phyloP scores from a whole-genome alignment of 2,888 invertebrate genomes.

The Dendrolimus houi region DNA sequence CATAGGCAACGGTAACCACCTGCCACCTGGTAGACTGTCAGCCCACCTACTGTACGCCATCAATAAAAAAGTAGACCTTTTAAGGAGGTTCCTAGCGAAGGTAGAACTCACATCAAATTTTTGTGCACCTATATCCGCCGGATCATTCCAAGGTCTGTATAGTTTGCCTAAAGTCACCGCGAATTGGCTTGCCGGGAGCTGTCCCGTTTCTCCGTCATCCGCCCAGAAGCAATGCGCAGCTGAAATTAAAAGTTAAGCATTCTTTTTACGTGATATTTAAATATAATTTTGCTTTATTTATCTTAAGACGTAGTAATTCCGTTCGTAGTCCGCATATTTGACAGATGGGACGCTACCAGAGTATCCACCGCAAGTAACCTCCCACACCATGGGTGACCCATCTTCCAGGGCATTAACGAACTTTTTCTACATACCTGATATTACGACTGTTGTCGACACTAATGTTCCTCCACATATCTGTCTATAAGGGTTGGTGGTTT shows the following conservation, averaged over 20 bases:
- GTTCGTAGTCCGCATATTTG: no score
- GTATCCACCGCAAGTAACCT: no score
- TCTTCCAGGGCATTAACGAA: no score
- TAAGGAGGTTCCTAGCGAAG: no score
- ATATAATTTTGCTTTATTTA: no score
- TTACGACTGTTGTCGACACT: constrained; percentile 38
- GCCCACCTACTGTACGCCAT: neutral
- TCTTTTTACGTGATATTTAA: no score
- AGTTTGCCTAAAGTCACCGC: constrained; percentile 50
- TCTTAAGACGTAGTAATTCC: no score
- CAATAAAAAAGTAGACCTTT: neutral
- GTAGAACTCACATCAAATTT: constrained; percentile 37
- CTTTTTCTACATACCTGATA: constrained; percentile 29
- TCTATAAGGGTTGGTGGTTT: constrained; percentile 39
- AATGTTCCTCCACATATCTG: constrained; percentile 75
- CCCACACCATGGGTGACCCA: no score
- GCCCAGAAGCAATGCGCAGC: constrained; percentile 52
- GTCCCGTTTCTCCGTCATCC: neutral
- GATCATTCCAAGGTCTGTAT: constrained; percentile 39
- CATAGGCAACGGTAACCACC: neutral
- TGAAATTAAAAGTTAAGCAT: constrained; percentile 13
- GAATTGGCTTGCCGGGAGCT: constrained; percentile 12
- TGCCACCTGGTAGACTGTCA: neutral
- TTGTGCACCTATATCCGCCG: constrained; percentile 27
- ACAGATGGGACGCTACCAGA: no score